Percentiles rank a stretch among this genome's conserved stretches.
Evolutionary conservation across 2,888 invertebrate species (phyloP).

Genomic region (Periphyllus acericola): DNA sequence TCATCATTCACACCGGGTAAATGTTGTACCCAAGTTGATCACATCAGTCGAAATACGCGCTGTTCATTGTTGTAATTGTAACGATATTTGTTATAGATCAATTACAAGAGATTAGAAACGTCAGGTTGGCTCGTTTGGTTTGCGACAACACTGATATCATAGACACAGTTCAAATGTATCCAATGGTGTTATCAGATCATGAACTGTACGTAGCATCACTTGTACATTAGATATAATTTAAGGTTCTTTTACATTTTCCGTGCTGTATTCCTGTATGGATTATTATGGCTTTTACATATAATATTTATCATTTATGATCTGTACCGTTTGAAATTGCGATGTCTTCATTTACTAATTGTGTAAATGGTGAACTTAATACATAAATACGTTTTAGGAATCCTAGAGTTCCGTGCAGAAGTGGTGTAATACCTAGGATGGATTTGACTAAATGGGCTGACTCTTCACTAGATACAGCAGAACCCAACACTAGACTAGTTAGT

Average conservation of each 20-base stretch:
- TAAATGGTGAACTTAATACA: background rate
- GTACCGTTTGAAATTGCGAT: too few relatives aligned
- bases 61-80: background rate
- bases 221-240: too few relatives aligned
- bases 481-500: conserved; percentile 41
- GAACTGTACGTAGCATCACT: conserved; percentile 79
- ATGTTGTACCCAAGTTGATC: background rate
- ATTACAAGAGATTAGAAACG: conserved; percentile 83
- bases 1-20: conserved; percentile 83
- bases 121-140: conserved; percentile 82
- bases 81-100: conserved; percentile 72
- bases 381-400: conserved; percentile 76
- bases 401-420: conserved; percentile 89
- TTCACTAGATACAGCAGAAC: conserved; percentile 63
- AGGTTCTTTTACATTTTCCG: too few relatives aligned
- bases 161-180: conserved; percentile 89
- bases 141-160: conserved; percentile 94
- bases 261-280: too few relatives aligned
- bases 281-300: too few relatives aligned
- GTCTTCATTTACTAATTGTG: background rate
- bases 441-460: conserved; percentile 90
- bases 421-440: conserved; percentile 87
- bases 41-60: background rate
- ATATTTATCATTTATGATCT: background rate
- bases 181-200: conserved; percentile 91